These are phyloP conservation scores for Drosophila bipectinata DNA, from an alignment of 1,140 invertebrate species.

Conservation along the genomic window DNA sequence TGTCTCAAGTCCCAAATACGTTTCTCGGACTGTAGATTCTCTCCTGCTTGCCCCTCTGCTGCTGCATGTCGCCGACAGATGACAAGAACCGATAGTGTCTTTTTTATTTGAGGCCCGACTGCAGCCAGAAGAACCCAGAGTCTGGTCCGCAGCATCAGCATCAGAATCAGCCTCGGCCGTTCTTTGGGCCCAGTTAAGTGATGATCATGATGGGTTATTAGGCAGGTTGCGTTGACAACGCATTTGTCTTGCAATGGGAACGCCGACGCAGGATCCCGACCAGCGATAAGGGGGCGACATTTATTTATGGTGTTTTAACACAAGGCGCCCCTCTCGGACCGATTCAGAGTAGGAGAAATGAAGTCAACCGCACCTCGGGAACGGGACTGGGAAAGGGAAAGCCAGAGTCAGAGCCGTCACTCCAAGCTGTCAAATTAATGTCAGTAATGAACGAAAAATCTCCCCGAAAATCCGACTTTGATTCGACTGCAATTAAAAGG, in stretches of 20 bases:
- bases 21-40: neutral
- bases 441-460: constrained; percentile 59
- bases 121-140: constrained; percentile 22
- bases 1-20: neutral
- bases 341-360: constrained; percentile 8
- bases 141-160: constrained; percentile 2
- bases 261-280: constrained; percentile 70
- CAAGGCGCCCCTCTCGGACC: constrained; percentile 51
- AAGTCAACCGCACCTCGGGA: constrained; percentile 12
- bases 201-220: constrained; percentile 83
- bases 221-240: constrained; percentile 82
- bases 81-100: constrained; percentile 78
- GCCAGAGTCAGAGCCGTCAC: constrained; percentile 24
- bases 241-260: constrained; percentile 74
- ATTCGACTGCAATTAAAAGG: constrained; percentile 54
- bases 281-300: constrained; percentile 74
- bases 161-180: constrained; percentile 1
- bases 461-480: constrained; percentile 40
- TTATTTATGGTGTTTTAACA: constrained; percentile 82
- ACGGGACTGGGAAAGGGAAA: constrained; percentile 10
- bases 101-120: constrained; percentile 32
- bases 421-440: constrained; percentile 80
- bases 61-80: constrained; percentile 78
- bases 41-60: constrained; percentile 9
- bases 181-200: constrained; percentile 63